phyloP scores from a whole-genome alignment of 2,797 vertebrate genomes.

The Micropoecilia bifurca region DNA sequence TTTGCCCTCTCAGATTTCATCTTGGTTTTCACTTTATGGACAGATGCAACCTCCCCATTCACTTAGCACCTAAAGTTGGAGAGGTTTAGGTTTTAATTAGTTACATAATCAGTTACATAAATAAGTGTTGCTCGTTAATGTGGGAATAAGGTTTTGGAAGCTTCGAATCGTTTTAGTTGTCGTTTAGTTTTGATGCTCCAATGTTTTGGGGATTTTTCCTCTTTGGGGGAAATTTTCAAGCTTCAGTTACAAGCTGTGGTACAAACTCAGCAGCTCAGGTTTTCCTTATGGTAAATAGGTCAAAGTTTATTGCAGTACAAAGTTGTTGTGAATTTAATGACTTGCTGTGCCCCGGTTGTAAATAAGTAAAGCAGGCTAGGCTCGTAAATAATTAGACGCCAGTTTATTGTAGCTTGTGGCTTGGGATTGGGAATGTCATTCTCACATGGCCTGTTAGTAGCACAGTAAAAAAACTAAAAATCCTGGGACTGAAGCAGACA shows the following conservation, averaged over 20 bases:
- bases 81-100: conserved; percentile 42
- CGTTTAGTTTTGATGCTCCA: no score
- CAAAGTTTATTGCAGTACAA: conserved; percentile 52
- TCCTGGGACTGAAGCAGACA: conserved; percentile 32
- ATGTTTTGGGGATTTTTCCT: conserved; percentile 33
- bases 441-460: conserved; percentile 45
- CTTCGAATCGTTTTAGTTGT: conserved; percentile 31
- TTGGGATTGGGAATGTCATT: conserved; percentile 45
- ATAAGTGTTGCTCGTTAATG: conserved; percentile 36
- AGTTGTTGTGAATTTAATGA: conserved; percentile 57
- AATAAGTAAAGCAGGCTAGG: conserved; percentile 42
- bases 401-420: conserved; percentile 47
- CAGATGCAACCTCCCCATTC: conserved; percentile 33
- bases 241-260: conserved; percentile 42
- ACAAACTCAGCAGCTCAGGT: conserved; percentile 32
- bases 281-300: conserved; percentile 44
- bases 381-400: conserved; percentile 56
- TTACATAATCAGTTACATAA: conserved; percentile 32
- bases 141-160: conserved; percentile 21
- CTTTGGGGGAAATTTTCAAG: conserved; percentile 30
- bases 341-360: conserved; percentile 46
- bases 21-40: conserved; percentile 38
- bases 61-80: conserved; percentile 36
- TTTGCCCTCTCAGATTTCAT: conserved; percentile 25
- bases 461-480: conserved; percentile 13